A percentile compares a stretch with the other conserved stretches of the same genome.
These are phyloP conservation scores for Drosophila mayri DNA, from an alignment of 1,140 invertebrate genomes.

Conservation along the genomic window DNA sequence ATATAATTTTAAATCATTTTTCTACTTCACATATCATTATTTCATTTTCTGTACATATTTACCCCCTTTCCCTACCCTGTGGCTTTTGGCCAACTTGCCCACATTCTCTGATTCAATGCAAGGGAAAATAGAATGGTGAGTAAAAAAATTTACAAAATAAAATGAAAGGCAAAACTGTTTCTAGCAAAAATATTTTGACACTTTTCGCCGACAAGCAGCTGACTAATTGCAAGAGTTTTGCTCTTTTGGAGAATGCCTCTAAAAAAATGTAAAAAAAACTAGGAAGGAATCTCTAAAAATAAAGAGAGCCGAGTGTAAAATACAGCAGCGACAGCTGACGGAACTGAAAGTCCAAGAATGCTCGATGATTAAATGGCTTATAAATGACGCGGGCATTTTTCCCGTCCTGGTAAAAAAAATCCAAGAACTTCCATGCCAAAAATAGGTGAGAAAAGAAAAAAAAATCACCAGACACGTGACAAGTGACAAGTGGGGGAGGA, in stretches of 20 bases:
- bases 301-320: slow-evolving; percentile 46
- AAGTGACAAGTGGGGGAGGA: neutral
- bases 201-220: slow-evolving; percentile 71
- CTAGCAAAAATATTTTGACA: slow-evolving; percentile 77
- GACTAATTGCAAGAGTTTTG: slow-evolving; percentile 71
- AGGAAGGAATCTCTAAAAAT: slow-evolving; percentile 19
- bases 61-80: neutral
- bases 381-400: slow-evolving; percentile 68
- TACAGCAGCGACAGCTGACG: slow-evolving; percentile 66
- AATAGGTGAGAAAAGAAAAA: slow-evolving; percentile 45
- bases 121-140: slow-evolving; percentile 50
- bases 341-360: slow-evolving; percentile 54
- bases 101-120: slow-evolving; percentile 48
- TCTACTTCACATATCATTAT: neutral
- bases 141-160: slow-evolving; percentile 45
- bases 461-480: slow-evolving; percentile 13
- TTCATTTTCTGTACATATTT: neutral
- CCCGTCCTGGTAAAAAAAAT: slow-evolving; percentile 4
- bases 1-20: too few species aligned
- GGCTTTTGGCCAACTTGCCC: slow-evolving; percentile 38
- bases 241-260: slow-evolving; percentile 41
- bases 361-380: slow-evolving; percentile 72
- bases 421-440: slow-evolving; percentile 40
- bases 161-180: slow-evolving; percentile 24
- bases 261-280: neutral